A percentile compares a stretch with the other conserved stretches of the same genome.
Conservation (phyloP, 2,113 vertebrate genomes). For the Apeltes quadracus region DNA sequence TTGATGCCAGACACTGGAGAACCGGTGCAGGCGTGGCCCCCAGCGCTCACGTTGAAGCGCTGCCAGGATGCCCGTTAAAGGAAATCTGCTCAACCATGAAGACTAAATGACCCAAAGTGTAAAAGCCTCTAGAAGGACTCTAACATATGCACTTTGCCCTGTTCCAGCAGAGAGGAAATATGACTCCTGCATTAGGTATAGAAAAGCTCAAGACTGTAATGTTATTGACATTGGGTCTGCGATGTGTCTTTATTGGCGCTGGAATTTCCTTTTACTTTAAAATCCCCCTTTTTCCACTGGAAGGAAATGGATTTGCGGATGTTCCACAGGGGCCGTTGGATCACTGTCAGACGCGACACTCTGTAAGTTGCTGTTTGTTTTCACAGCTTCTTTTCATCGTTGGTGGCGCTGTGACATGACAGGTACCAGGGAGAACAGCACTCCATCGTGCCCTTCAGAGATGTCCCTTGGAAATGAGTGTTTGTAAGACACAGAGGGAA, state of each 20-base stretch:
- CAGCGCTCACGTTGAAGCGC: conserved; percentile 41
- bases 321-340: conserved; percentile 32
- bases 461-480: conserved; percentile 44
- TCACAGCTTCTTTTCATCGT: conserved; percentile 56
- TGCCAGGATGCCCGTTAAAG: conserved; percentile 50
- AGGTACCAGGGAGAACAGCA: conserved; percentile 50
- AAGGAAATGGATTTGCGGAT: conserved; percentile 16
- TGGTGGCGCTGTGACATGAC: conserved; percentile 49
- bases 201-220: conserved; percentile 19
- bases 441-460: conserved; percentile 45
- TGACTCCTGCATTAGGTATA: conserved; percentile 17
- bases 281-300: neutral
- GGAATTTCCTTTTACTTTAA: conserved; percentile 21
- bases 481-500: conserved; percentile 20
- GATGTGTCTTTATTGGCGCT: conserved; percentile 16
- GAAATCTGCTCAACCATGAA: conserved; percentile 56
- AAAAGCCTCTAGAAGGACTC: conserved; percentile 36
- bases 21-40: conserved; percentile 48
- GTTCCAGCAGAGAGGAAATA: conserved; percentile 28
- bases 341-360: conserved; percentile 59
- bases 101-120: conserved; percentile 50
- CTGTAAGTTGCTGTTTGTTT: conserved; percentile 62
- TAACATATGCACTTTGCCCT: conserved; percentile 47
- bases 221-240: conserved; percentile 41
- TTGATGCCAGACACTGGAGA: conserved; percentile 53